Evolutionary conservation across 2,797 vertebrate genomes (phyloP), one percentile per base, ranked within the genome.

Genomic region (Pangasius sanitwongsei): DNA sequence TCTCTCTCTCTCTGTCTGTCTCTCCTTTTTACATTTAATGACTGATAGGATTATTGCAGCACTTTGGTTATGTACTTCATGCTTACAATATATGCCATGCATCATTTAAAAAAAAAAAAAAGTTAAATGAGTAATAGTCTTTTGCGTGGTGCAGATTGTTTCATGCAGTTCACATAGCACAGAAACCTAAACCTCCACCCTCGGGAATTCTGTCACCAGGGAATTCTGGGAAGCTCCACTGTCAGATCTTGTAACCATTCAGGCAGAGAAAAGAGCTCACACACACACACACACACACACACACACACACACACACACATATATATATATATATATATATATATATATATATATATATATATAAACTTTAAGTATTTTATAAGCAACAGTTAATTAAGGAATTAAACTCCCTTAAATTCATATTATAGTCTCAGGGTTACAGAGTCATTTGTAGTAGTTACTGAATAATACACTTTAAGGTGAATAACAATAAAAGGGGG

Each of bases 81-180:
- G 5, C 83, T 1, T 88, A 55, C 18, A 65, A 50, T 81, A 59
- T 70, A 89, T 90, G 67, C 25, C 59, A 84, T 87, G 81, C 8
- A 23, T 50, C 63, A 91, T 63, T 78, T 59, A 78, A n/a, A 89
- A 78, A 55, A 59, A 34, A 61, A 48, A 74, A 67, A 65, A 69
- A 50, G 81, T 87, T 74, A 89, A 31, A 84, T 91, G 84, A 1
- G 55, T 84, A 74, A 55, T 11, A 7, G 83, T 88, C 74, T 91
- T 85, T 70, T 78, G 87, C 88, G 88, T 86, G 63, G 23, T 7
- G 91, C 88, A 70, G 86, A 91, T 74, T 63, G 37, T 91, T 94
- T 90, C 77, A 93, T 88, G 93, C 89, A 13, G 92, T 95, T 97
- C 91, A 91, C 94, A 92, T 93, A 93, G 94, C 93, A 97, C 44